Evolutionary conservation across 2,113 vertebrate species (phyloP).

Genomic region (Gavialis gangeticus): DNA sequence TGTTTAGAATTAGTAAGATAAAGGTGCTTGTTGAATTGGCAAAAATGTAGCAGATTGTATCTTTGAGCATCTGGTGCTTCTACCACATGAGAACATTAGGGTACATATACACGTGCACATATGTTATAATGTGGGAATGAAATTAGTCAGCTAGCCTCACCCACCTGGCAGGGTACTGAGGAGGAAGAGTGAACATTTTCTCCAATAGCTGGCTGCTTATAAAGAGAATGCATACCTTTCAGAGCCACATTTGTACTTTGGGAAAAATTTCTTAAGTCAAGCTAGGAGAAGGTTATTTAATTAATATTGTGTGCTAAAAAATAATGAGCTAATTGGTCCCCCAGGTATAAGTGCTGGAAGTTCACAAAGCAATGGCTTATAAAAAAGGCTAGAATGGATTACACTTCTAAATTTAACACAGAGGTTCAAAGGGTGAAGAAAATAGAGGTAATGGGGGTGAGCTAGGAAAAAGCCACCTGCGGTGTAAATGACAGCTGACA

Average conservation of each 20-base stretch:
- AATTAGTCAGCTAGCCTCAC: background rate
- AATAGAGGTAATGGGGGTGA: too few relatives aligned
- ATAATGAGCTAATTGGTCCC: constrained; percentile 11
- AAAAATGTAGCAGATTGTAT: constrained; percentile 1
- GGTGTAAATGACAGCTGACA: too few relatives aligned
- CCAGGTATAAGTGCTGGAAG: background rate
- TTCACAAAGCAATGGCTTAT: background rate
- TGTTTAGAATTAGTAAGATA: constrained; percentile 61
- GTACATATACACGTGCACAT: background rate
- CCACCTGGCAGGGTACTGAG: background rate
- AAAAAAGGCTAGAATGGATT: background rate
- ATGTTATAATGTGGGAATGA: background rate
- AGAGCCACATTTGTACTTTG: background rate
- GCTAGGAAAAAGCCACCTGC: too few relatives aligned
- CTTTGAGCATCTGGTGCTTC: background rate
- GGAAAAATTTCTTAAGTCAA: background rate
- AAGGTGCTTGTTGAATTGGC: constrained; percentile 31
- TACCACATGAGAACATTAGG: background rate
- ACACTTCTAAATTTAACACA: too few relatives aligned
- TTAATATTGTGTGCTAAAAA: constrained; percentile 28
- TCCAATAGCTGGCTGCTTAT: background rate
- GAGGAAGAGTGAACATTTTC: background rate
- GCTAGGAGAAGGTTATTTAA: constrained; percentile 18
- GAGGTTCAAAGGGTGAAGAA: too few relatives aligned
- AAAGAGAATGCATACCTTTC: constrained; percentile 10